Evolutionary conservation across 1,140 invertebrate species (phyloP).

Genomic region (Scaptomyza hsui): DNA sequence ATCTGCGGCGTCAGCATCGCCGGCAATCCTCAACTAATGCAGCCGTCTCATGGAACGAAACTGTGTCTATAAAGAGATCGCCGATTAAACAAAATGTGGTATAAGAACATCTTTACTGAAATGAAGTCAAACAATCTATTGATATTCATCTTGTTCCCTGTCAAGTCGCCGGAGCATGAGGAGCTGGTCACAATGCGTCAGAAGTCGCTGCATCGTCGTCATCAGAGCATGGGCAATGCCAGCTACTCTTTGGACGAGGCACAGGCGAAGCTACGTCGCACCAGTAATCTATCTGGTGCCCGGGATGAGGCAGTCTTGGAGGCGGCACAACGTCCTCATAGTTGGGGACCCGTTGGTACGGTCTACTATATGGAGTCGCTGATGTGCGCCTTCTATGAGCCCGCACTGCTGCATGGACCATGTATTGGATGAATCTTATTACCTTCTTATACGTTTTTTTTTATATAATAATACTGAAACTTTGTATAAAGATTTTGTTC

Average conservation of each 20-base stretch:
- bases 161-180: conserved; percentile 58
- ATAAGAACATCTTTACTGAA: no score
- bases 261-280: conserved; percentile 45
- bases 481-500: conserved; percentile 65
- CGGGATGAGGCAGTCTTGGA: conserved; percentile 52
- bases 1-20: conserved; percentile 64
- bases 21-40: conserved; percentile 81
- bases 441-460: conserved; percentile 8
- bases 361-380: conserved; percentile 78
- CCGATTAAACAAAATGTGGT: conserved; percentile 65
- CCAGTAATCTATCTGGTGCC: conserved; percentile 60
- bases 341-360: conserved; percentile 83
- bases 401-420: conserved; percentile 83
- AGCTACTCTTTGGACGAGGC: conserved; percentile 70
- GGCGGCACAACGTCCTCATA: conserved; percentile 69
- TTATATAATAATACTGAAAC: conserved; percentile 29
- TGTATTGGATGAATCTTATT: conserved; percentile 79
- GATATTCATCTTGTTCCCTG: conserved; percentile 1
- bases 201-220: conserved; percentile 74
- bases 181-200: conserved; percentile 73
- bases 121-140: neutral
- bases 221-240: conserved; percentile 77
- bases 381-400: conserved; percentile 76
- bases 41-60: conserved; percentile 83
- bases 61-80: conserved; percentile 72